Conservation (phyloP, 2,113 vertebrate genomes). For the Odocoileus virginianus region DNA sequence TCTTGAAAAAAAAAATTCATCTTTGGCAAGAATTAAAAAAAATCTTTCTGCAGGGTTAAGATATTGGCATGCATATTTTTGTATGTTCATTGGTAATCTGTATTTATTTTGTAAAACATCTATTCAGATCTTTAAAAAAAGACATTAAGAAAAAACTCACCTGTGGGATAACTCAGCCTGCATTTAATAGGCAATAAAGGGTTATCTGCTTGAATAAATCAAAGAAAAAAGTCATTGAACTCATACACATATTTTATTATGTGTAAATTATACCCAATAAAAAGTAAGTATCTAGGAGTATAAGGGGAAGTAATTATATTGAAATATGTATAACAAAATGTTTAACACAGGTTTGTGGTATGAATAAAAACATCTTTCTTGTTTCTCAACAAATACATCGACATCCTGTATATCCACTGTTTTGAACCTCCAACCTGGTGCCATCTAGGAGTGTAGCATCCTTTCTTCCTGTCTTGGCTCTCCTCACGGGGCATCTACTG, state of each 20-base stretch:
- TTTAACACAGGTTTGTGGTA: background rate
- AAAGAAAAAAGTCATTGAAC: background rate
- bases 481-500: fast-evolving
- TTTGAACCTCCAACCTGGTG: background rate
- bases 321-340: background rate
- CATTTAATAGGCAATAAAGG: background rate
- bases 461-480: background rate
- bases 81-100: background rate
- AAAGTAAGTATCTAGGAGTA: background rate
- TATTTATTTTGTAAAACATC: background rate
- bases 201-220: background rate
- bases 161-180: background rate
- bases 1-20: background rate
- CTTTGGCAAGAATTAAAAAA: background rate
- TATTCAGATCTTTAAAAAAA: background rate
- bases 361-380: background rate
- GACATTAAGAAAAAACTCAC: background rate
- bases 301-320: background rate
- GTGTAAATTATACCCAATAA: background rate
- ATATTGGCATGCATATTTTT: background rate
- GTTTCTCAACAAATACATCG: background rate
- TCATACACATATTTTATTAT: background rate
- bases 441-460: too few relatives aligned
- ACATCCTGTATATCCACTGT: background rate
- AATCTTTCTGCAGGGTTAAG: background rate